These are phyloP conservation scores for Drosophila lini DNA, from an alignment of 1,140 invertebrate genomes.

Conservation along the genomic window DNA sequence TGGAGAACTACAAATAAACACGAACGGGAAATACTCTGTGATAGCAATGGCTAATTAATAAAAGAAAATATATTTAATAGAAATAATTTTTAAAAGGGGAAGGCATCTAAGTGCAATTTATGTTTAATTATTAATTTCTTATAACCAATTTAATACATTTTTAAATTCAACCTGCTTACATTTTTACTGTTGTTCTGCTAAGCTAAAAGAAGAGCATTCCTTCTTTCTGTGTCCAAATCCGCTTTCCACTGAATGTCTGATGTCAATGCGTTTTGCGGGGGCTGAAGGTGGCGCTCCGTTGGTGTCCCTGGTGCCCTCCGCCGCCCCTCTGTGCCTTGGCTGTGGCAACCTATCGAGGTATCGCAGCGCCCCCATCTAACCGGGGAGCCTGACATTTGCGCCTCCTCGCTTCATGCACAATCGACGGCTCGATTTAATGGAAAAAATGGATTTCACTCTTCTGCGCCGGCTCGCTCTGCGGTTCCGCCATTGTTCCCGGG, in stretches of 20 bases:
- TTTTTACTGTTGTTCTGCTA: background rate
- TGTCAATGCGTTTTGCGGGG: conserved; percentile 44
- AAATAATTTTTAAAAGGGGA: background rate
- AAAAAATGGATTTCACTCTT: conserved; percentile 79
- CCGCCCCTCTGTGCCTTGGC: background rate
- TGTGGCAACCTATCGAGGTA: conserved; percentile 72
- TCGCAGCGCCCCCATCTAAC: conserved; percentile 71
- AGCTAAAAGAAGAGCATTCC: background rate
- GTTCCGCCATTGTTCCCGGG: conserved; percentile 58
- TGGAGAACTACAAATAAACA: background rate
- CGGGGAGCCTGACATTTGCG: conserved; percentile 77
- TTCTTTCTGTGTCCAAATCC: background rate
- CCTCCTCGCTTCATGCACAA: conserved; percentile 77
- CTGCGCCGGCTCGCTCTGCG: conserved; percentile 49
- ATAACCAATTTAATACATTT: background rate
- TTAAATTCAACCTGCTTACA: background rate
- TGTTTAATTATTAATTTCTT: background rate
- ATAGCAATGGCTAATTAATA: background rate
- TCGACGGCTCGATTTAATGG: conserved; percentile 80
- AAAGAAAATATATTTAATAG: background rate
- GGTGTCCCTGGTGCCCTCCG: conserved; percentile 12
- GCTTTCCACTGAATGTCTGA: conserved; percentile 1
- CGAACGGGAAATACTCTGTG: conserved; percentile 15
- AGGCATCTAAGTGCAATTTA: too few relatives aligned
- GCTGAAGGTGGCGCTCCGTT: conserved; percentile 32